A percentile compares a stretch with the other conserved stretches of the same genome.
Evolutionary conservation across 2,888 invertebrate species (phyloP).

Genomic region (Epirrita christyi): DNA sequence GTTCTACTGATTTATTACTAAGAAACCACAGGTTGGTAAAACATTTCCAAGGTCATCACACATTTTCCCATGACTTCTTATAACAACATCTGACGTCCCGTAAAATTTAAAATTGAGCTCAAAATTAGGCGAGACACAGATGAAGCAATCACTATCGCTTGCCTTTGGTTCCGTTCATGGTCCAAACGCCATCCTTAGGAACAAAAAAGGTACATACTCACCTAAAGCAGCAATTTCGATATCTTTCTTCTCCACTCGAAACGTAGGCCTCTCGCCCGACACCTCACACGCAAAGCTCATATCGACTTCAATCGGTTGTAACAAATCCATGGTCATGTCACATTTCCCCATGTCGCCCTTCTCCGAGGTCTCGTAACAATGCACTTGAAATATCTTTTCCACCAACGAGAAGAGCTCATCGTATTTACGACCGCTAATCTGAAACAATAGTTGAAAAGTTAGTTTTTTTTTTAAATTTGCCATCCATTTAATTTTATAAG

Average conservation of each 20-base stretch:
- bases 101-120: too few relatives aligned
- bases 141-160: too few relatives aligned
- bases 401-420: conserved; percentile 42
- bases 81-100: too few relatives aligned
- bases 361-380: conserved; percentile 48
- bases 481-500: too few relatives aligned
- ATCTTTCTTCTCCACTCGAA: conserved; percentile 52
- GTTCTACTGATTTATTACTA: too few relatives aligned
- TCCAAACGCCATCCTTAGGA: too few relatives aligned
- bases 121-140: too few relatives aligned
- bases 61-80: too few relatives aligned
- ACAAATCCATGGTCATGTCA: conserved; percentile 51
- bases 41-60: too few relatives aligned
- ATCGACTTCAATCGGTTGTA: conserved; percentile 48
- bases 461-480: background rate
- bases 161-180: too few relatives aligned
- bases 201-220: conserved; percentile 40
- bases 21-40: too few relatives aligned
- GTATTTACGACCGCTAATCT: conserved; percentile 46
- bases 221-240: conserved; percentile 57
- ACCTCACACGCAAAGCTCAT: conserved; percentile 64
- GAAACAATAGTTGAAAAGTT: conserved; percentile 24
- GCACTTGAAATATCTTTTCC: conserved; percentile 50
- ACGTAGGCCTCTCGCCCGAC: conserved; percentile 70
- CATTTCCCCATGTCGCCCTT: conserved; percentile 55